Evolutionary conservation across 2,888 invertebrate genomes (phyloP), one percentile per base, ranked within the genome.

Genomic region (Catonia carolina): DNA sequence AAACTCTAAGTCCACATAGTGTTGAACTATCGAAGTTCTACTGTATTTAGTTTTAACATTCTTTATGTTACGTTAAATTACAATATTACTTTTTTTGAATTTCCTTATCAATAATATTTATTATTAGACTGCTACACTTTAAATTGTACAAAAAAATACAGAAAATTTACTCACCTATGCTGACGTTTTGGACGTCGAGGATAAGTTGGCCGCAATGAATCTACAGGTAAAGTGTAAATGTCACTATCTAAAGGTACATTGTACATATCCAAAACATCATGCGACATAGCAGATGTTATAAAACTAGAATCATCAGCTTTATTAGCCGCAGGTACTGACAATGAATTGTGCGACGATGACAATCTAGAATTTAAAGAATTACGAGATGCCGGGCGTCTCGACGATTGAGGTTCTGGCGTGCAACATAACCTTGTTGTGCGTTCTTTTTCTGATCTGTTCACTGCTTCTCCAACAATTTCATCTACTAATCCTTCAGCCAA

Each of bases 181-280:
- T 58, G 60, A 61, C 63, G 60, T 57, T 72, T 74, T 36, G 72
- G 74, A 60, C 75, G 70, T 63, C 75, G 77, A 2, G 76, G 75
- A 49, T 71, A 70, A 55, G 78, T 74, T 39, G 85, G 84, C 60
- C 80, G 77, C 15, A 89, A 82, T 73, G 86, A 85, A 72, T 91
- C 90, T 60, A 90, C 82, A 36, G 90, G 90, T 59, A 90, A 84
- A 12, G 90, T 87, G 70, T 91, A 91, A 64, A 90, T 86, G 71
- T 90, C 90, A 66, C 89, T 89, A 69, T 90, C 90, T 66, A 89
- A 86, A 62, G 90, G 90, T 59, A 90, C 90, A 74, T 89, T 90
- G 71, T 90, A 90, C 78, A 90, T 83, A 68, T 87, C 86, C 35
- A 90, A 75, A 2, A 88, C 85, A 69, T 90, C 90, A 69, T 90